Evolutionary conservation across 2,113 vertebrate species (phyloP).

Genomic region (Colossoma macropomum): DNA sequence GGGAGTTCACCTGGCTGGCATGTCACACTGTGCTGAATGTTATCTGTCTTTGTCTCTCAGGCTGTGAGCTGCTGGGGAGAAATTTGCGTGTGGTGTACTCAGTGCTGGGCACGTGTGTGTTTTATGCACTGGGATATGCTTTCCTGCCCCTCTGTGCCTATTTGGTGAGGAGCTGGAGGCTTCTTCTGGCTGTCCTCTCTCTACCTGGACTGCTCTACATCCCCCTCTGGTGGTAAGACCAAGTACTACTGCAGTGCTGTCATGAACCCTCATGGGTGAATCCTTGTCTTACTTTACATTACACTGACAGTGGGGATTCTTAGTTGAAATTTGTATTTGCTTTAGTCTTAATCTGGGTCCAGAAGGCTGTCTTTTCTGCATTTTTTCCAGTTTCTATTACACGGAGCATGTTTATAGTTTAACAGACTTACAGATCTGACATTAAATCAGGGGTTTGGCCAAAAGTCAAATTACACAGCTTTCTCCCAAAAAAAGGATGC

Average conservation of each 20-base stretch:
- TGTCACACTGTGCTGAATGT: neutral
- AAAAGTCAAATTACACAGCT: too few species aligned
- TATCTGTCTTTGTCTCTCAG: constrained; percentile 37
- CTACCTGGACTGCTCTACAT: constrained; percentile 59
- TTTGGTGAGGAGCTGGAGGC: constrained; percentile 66
- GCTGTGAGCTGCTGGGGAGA: constrained; percentile 58
- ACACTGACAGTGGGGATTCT: neutral
- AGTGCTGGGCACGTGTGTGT: constrained; percentile 45
- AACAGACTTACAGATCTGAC: too few species aligned
- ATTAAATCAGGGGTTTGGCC: too few species aligned
- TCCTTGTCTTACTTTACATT: neutral
- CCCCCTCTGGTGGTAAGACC: constrained; percentile 66
- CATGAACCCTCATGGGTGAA: too few species aligned
- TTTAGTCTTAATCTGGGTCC: too few species aligned
- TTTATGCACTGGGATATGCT: constrained; percentile 59
- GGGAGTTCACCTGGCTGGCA: neutral
- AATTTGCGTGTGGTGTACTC: constrained; percentile 45
- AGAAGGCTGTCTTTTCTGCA: too few species aligned
- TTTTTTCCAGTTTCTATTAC: too few species aligned
- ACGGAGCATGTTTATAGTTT: too few species aligned
- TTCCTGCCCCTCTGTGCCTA: constrained; percentile 62
- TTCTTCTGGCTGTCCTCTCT: constrained; percentile 60
- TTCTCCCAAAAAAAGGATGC: too few species aligned
- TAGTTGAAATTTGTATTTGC: too few species aligned
- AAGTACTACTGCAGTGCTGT: neutral